Evolutionary conservation across 2,888 invertebrate species (phyloP).

Genomic region (Craniophora ligustri): DNA sequence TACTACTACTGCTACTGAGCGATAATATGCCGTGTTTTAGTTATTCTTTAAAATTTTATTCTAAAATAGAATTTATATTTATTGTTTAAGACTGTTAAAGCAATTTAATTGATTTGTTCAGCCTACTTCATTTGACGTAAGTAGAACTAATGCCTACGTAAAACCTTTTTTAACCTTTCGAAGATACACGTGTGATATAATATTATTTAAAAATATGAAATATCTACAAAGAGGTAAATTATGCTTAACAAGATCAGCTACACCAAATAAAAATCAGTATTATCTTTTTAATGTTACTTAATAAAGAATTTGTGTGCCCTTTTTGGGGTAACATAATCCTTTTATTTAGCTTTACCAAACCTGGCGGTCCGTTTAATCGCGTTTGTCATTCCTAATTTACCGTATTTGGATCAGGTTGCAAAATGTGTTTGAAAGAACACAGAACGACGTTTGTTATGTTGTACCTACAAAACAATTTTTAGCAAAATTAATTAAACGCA

Average conservation of each 20-base stretch:
- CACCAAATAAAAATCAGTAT: conserved; percentile 1
- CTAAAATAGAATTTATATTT: too few relatives aligned
- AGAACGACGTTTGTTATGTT: conserved; percentile 25
- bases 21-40: too few relatives aligned
- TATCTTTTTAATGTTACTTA: conserved; percentile 8
- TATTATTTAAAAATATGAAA: not conserved
- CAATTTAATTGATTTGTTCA: too few relatives aligned
- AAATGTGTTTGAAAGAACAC: conserved; percentile 55
- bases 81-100: too few relatives aligned
- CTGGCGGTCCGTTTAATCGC: conserved; percentile 61
- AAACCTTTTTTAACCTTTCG: too few relatives aligned
- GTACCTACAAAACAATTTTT: conserved; percentile 46
- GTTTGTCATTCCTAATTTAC: conserved; percentile 67
- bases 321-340: conserved; percentile 64
- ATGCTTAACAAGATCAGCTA: not conserved
- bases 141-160: too few relatives aligned
- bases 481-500: conserved; percentile 36
- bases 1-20: too few relatives aligned
- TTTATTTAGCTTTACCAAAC: conserved; percentile 64
- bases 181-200: too few relatives aligned
- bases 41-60: too few relatives aligned
- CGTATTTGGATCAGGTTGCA: conserved; percentile 60
- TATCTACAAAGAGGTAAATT: not conserved
- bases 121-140: too few relatives aligned
- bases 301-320: conserved; percentile 53